These are phyloP conservation scores for Sebastolobus altivelis DNA, from an alignment of 2,797 vertebrate genomes.

Conservation along the genomic window DNA sequence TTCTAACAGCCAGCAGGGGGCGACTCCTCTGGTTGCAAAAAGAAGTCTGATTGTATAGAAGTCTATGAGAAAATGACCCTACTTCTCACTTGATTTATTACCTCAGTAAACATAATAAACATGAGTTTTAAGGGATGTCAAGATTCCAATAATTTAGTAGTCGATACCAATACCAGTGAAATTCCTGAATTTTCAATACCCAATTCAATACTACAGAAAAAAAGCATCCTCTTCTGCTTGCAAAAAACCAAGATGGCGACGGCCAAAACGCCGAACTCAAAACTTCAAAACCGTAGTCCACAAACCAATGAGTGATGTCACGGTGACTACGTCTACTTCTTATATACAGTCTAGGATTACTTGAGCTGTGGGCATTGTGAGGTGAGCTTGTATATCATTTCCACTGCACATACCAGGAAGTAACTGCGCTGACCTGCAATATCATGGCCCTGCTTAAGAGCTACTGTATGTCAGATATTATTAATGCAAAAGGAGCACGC, in stretches of 20 bases:
- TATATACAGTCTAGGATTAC: not conserved
- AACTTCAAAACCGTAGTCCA: rapidly evolving
- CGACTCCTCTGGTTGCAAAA: no score
- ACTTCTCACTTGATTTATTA: no score
- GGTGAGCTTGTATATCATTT: conserved; percentile 7
- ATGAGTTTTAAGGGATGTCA: no score
- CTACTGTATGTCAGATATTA: conserved; percentile 20
- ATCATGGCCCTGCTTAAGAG: conserved; percentile 4
- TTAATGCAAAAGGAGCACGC: conserved; percentile 26
- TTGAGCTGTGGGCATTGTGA: conserved; percentile 3
- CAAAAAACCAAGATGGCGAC: not conserved
- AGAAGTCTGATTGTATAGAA: no score
- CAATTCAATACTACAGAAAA: no score
- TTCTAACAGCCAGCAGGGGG: no score
- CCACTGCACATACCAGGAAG: conserved; percentile 19
- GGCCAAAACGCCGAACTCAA: not conserved
- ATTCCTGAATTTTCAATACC: no score
- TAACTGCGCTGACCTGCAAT: conserved; percentile 13
- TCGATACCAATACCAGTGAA: no score
- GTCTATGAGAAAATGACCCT: no score
- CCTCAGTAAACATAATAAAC: no score
- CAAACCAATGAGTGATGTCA: not conserved
- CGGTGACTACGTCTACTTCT: not conserved
- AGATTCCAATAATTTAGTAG: no score
- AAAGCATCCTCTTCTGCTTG: not conserved